A percentile compares a stretch with the other conserved stretches of the same genome.
phyloP scores from a whole-genome alignment of 2,113 vertebrate species.

The Laterallus jamaicensis region DNA sequence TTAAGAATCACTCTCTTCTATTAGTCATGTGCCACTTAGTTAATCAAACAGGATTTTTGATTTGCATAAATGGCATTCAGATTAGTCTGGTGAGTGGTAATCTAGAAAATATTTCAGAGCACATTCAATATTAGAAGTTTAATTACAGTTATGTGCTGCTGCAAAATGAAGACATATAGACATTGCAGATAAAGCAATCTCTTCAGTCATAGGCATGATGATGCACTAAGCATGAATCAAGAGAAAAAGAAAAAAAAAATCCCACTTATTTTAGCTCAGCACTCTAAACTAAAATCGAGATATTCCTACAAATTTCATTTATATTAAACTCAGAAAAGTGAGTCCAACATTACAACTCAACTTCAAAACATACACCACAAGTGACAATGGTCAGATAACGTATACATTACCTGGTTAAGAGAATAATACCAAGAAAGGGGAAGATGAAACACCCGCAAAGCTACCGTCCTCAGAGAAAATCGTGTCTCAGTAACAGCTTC shows the following conservation, averaged over 20 bases:
- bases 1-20: background rate
- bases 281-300: background rate
- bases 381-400: background rate
- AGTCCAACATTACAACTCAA: background rate
- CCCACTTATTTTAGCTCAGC: background rate
- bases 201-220: background rate
- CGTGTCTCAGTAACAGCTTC: conserved; percentile 75
- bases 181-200: background rate
- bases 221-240: background rate
- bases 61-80: background rate
- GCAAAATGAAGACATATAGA: background rate
- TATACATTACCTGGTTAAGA: conserved; percentile 82
- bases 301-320: background rate
- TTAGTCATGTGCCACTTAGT: background rate
- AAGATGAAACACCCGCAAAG: conserved; percentile 81
- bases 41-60: background rate
- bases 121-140: background rate
- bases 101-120: background rate
- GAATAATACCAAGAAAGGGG: conserved; percentile 86
- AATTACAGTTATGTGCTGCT: background rate
- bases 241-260: background rate
- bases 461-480: conserved; percentile 81
- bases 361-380: background rate
- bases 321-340: background rate
- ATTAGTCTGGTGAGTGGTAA: background rate